These are phyloP conservation scores for Canis aureus DNA, from an alignment of 2,113 vertebrate species.

Conservation along the genomic window DNA sequence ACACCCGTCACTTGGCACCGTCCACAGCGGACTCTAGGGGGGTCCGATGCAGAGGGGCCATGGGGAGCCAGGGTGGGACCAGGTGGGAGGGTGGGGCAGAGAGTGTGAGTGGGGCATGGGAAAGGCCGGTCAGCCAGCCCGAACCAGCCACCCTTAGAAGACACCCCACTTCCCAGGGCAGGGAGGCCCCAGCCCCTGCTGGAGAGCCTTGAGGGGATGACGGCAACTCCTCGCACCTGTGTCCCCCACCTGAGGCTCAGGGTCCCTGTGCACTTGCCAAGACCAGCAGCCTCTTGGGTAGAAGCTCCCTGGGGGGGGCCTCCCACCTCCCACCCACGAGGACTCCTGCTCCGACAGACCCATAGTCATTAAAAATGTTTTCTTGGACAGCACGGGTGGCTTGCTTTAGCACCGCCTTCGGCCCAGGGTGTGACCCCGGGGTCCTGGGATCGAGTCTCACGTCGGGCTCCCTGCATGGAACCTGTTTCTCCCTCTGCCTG, in stretches of 20 bases:
- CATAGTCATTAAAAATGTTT: too few relatives aligned
- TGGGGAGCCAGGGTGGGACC: not conserved
- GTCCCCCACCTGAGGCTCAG: not conserved
- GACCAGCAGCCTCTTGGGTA: not conserved
- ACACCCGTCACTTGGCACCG: not conserved
- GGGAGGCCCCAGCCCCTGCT: not conserved
- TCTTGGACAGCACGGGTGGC: too few relatives aligned
- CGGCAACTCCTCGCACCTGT: not conserved
- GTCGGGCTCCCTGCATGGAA: too few relatives aligned
- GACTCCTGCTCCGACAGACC: too few relatives aligned
- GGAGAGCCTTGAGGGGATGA: not conserved
- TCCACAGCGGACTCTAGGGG: not conserved
- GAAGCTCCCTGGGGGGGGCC: not conserved
- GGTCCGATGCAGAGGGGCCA: not conserved
- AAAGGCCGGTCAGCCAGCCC: not conserved
- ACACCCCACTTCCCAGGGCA: not conserved
- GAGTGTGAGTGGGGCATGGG: not conserved
- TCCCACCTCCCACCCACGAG: rapidly evolving
- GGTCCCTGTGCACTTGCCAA: not conserved
- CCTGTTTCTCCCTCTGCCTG: too few relatives aligned
- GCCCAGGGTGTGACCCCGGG: too few relatives aligned
- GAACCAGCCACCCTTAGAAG: not conserved
- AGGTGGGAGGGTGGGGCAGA: not conserved
- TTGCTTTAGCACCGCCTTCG: too few relatives aligned
- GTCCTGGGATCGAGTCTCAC: too few relatives aligned